phyloP scores from a whole-genome alignment of 2,113 vertebrate genomes.

The Odocoileus virginianus region DNA sequence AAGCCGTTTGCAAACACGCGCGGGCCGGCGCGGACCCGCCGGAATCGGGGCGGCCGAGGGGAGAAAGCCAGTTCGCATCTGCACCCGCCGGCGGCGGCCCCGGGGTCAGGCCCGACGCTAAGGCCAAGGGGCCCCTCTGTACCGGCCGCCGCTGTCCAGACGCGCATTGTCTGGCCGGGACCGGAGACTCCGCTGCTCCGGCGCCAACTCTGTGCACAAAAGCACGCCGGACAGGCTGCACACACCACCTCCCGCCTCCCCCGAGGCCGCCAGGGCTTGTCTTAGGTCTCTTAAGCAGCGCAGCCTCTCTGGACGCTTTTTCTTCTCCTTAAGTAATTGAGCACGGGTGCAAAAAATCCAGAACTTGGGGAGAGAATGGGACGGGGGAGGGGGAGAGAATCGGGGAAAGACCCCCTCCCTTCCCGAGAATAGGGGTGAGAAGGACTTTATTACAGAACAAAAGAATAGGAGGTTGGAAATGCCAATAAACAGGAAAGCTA shows the following conservation, averaged over 20 bases:
- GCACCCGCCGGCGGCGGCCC: constrained; percentile 75
- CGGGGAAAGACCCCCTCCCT: background rate
- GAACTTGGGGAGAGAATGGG: background rate
- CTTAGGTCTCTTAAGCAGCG: constrained; percentile 82
- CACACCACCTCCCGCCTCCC: constrained; percentile 72
- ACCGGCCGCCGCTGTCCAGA: constrained; percentile 88
- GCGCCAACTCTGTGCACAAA: constrained; percentile 89
- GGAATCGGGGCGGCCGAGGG: background rate
- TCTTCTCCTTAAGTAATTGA: constrained; percentile 84
- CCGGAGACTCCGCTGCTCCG: constrained; percentile 85
- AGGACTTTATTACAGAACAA: constrained; percentile 75
- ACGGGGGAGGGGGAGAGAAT: background rate
- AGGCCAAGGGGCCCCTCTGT: constrained; percentile 91
- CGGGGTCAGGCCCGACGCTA: constrained; percentile 86
- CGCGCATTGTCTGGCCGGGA: constrained; percentile 87
- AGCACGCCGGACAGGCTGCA: constrained; percentile 88
- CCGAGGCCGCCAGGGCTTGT: constrained; percentile 79
- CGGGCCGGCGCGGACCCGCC: background rate
- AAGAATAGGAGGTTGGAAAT: constrained; percentile 81
- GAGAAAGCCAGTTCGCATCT: constrained; percentile 84
- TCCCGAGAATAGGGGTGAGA: constrained; percentile 65
- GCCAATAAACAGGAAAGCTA: constrained; percentile 82
- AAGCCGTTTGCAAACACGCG: constrained; percentile 81
- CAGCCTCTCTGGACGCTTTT: constrained; percentile 83
- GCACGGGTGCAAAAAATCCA: constrained; percentile 81